These are phyloP conservation scores for Stenolophus ochropezus DNA, from an alignment of 2,888 invertebrate genomes.

Conservation along the genomic window DNA sequence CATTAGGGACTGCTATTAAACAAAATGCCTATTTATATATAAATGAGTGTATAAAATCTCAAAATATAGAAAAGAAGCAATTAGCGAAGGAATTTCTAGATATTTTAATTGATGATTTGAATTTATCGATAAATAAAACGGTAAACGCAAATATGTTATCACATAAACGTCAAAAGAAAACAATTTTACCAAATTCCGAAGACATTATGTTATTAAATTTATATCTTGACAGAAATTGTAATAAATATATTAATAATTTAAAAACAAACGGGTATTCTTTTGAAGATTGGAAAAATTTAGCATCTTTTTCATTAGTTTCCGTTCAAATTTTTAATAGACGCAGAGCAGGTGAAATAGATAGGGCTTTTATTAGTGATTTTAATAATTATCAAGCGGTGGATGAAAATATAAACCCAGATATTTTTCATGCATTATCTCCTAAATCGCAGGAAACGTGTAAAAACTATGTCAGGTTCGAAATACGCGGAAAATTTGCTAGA, in stretches of 20 bases:
- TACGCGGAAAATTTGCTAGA: not conserved
- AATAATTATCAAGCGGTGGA: not conserved
- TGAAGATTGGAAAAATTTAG: not conserved
- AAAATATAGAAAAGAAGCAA: not conserved
- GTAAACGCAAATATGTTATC: not conserved
- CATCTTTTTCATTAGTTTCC: not conserved
- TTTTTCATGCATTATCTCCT: not conserved
- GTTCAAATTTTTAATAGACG: not conserved
- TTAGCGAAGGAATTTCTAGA: not conserved
- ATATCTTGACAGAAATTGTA: not conserved
- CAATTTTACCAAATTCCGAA: not conserved
- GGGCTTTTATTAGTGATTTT: too few relatives aligned
- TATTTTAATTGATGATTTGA: not conserved
- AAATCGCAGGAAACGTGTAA: not conserved
- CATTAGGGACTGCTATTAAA: conserved; percentile 7
- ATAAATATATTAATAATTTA: not conserved
- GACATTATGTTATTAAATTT: not conserved
- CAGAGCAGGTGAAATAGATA: not conserved
- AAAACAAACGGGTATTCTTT: not conserved
- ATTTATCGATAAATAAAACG: not conserved
- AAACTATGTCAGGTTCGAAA: not conserved
- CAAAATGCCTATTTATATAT: not conserved
- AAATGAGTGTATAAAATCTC: not conserved
- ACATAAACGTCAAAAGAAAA: not conserved
- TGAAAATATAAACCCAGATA: not conserved